Conservation (phyloP, 2,888 invertebrate species). For the Periphyllus acericola region DNA sequence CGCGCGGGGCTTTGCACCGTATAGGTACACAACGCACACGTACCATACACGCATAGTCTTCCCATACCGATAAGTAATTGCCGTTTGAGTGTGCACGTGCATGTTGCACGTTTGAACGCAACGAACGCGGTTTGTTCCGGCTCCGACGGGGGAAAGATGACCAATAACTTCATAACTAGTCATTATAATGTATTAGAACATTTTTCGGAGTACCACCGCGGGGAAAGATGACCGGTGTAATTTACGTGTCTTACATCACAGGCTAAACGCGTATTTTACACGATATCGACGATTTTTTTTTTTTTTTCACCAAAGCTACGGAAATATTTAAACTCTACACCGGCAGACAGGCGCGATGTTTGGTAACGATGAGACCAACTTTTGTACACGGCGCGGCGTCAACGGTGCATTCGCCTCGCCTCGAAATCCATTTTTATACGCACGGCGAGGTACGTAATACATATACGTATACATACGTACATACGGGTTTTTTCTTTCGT, state of each 20-base stretch:
- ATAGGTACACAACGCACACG: no score
- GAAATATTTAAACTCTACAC: neutral
- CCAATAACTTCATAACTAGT: slow-evolving; percentile 23
- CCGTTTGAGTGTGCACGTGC: neutral
- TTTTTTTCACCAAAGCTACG: neutral
- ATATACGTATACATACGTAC: no score
- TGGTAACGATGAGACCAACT: neutral
- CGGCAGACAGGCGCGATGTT: neutral
- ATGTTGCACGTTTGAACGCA: neutral
- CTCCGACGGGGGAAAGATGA: slow-evolving; percentile 6
- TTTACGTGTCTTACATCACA: slow-evolving; percentile 7
- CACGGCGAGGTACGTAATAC: no score
- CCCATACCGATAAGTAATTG: no score
- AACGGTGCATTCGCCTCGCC: neutral
- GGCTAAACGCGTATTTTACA: neutral
- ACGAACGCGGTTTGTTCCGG: neutral
- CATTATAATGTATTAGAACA: slow-evolving; percentile 27
- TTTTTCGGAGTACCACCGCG: slow-evolving; percentile 3
- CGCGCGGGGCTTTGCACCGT: no score
- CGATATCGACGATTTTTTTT: neutral
- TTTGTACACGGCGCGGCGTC: neutral
- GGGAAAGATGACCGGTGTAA: slow-evolving; percentile 5
- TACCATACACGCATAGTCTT: no score
- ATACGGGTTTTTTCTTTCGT: no score
- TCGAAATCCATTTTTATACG: neutral